Conservation (phyloP, 2,113 vertebrate genomes). For the Mohoua ochrocephala region DNA sequence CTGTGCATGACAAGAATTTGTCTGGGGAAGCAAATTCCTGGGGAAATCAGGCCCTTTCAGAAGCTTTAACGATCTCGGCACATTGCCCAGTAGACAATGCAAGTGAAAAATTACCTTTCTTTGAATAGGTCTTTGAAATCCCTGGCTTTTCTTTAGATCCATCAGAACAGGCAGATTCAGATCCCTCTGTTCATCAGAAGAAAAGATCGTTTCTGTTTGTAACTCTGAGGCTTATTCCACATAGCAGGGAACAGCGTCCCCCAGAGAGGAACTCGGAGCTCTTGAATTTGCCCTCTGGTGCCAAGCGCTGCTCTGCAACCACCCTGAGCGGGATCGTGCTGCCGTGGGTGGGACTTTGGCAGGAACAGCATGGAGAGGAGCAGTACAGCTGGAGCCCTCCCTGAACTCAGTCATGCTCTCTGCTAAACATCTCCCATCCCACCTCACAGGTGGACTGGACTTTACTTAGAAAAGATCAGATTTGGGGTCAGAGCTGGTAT, state of each 20-base stretch:
- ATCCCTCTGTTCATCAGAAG: not conserved
- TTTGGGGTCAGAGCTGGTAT: not conserved
- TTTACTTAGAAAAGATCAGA: not conserved
- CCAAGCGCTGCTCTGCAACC: not conserved
- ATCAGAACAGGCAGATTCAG: not conserved
- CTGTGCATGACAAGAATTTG: not conserved
- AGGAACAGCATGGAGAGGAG: not conserved
- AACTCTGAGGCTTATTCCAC: not conserved
- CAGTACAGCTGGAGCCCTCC: not conserved
- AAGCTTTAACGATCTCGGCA: not conserved
- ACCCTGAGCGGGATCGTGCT: not conserved
- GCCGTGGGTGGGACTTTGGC: accelerated
- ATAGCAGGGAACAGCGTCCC: not conserved
- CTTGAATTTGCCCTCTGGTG: not conserved
- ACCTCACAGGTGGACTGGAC: not conserved
- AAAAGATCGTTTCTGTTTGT: not conserved
- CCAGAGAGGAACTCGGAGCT: not conserved
- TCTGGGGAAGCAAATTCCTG: not conserved
- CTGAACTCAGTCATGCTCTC: not conserved
- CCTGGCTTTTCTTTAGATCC: not conserved
- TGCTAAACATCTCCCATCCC: not conserved
- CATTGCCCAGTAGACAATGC: not conserved
- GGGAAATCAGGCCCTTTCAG: not conserved
- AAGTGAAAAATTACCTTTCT: not conserved
- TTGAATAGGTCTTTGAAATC: not conserved